Conservation (phyloP, 2,888 invertebrate species). For the Argynnis bischoffii region DNA sequence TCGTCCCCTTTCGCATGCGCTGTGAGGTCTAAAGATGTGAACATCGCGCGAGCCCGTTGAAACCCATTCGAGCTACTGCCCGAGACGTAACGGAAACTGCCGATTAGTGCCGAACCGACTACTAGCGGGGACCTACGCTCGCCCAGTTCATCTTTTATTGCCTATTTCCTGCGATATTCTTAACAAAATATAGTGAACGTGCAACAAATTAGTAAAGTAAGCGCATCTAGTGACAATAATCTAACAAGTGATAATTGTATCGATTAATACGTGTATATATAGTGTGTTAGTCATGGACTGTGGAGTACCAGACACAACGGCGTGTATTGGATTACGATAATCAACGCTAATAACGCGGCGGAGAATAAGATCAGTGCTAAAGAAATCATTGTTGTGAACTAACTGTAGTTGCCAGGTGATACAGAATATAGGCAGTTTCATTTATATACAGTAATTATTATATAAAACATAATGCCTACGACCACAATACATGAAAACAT, state of each 20-base stretch:
- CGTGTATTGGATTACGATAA: slow-evolving; percentile 41
- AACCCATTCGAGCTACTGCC: slow-evolving; percentile 35
- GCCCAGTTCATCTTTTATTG: slow-evolving; percentile 68
- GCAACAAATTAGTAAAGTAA: slow-evolving; percentile 39
- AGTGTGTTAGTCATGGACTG: slow-evolving; percentile 36
- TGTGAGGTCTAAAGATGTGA: slow-evolving; percentile 47
- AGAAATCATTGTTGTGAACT: slow-evolving; percentile 19
- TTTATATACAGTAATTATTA: background rate
- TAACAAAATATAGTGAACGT: slow-evolving; percentile 54
- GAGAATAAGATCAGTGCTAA: slow-evolving; percentile 53
- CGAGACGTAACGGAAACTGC: slow-evolving; percentile 60
- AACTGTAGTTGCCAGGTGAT: background rate
- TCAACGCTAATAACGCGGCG: slow-evolving; percentile 42
- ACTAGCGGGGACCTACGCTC: slow-evolving; percentile 62
- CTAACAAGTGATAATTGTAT: slow-evolving; percentile 31
- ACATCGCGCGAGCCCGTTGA: slow-evolving; percentile 49
- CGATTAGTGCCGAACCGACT: slow-evolving; percentile 73
- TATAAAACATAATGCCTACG: slow-evolving; percentile 61
- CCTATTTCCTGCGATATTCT: slow-evolving; percentile 69
- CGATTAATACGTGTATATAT: slow-evolving; percentile 22
- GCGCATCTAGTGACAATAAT: slow-evolving; percentile 53
- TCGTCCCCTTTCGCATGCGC: slow-evolving; percentile 57
- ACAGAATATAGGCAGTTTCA: slow-evolving; percentile 13
- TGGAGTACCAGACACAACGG: slow-evolving; percentile 24
- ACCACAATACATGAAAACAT: slow-evolving; percentile 72